These are phyloP conservation scores for Paralichthys olivaceus DNA, from an alignment of 2,113 vertebrate species.

Conservation along the genomic window DNA sequence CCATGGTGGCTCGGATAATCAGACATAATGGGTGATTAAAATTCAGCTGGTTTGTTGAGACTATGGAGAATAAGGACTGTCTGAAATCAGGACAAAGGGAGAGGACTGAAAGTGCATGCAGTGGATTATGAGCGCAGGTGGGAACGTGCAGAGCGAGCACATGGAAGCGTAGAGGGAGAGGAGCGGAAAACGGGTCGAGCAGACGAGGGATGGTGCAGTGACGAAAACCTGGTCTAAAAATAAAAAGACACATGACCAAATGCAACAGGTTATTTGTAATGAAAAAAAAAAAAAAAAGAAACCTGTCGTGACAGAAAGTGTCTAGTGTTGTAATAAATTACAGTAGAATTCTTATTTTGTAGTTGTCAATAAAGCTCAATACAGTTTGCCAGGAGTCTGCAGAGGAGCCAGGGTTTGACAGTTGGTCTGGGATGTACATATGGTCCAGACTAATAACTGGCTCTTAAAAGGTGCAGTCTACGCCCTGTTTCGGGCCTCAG, in stretches of 20 bases:
- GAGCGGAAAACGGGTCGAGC: constrained; percentile 17
- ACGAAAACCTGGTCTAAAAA: neutral
- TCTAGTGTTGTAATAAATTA: neutral
- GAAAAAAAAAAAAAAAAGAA: neutral
- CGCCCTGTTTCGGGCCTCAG: constrained; percentile 12
- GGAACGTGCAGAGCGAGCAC: constrained; percentile 49
- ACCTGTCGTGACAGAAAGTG: too few species aligned
- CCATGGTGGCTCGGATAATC: constrained; percentile 28
- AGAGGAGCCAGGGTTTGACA: constrained; percentile 22
- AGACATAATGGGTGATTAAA: constrained; percentile 71
- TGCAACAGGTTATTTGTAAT: neutral
- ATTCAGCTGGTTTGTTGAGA: constrained; percentile 33
- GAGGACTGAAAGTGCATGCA: constrained; percentile 19
- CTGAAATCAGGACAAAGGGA: constrained; percentile 62
- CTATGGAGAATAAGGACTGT: constrained; percentile 44
- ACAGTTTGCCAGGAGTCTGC: neutral
- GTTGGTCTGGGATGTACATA: constrained; percentile 28
- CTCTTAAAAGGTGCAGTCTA: constrained; percentile 6
- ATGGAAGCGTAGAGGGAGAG: constrained; percentile 19
- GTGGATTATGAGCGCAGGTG: constrained; percentile 64
- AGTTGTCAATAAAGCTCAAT: neutral
- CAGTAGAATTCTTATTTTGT: neutral
- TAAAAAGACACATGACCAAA: neutral
- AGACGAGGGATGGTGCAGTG: neutral
- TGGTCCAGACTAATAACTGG: constrained; percentile 47